Evolutionary conservation across 2,113 vertebrate species (phyloP).

Genomic region (Crotalus viridis): DNA sequence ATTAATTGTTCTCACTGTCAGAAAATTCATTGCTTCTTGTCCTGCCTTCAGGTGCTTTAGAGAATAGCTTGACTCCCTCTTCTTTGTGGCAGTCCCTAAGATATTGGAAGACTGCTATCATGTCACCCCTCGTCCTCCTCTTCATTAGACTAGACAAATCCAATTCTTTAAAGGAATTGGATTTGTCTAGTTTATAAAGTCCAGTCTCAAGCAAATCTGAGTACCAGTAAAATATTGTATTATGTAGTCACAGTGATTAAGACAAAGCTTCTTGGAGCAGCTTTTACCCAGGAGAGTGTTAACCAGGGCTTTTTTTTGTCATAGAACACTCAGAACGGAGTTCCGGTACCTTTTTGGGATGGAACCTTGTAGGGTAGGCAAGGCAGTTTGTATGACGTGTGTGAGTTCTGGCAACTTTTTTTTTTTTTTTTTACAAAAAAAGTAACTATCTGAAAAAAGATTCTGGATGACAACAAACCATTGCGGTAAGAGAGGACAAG

Average conservation of each 20-base stretch:
- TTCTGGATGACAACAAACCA: not conserved
- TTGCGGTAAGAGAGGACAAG: not conserved
- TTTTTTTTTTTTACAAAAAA: too few species aligned
- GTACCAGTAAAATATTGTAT: not conserved
- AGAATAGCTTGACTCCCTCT: not conserved
- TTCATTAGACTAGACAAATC: not conserved
- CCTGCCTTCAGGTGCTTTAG: not conserved
- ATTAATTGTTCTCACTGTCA: not conserved
- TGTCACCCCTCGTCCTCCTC: not conserved
- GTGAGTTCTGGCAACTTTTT: too few species aligned
- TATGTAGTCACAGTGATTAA: not conserved
- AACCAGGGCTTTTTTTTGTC: too few species aligned
- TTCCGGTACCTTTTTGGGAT: too few species aligned
- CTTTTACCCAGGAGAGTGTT: not conserved
- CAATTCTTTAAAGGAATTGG: too few species aligned
- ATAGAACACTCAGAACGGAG: too few species aligned
- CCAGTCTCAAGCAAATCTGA: not conserved
- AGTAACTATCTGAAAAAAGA: not conserved
- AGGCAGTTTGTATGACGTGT: too few species aligned
- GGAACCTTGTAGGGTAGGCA: too few species aligned
- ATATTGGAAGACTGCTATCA: not conserved
- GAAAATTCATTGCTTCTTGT: not conserved
- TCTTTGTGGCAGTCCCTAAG: not conserved
- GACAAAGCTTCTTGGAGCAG: not conserved
- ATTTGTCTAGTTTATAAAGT: not conserved